phyloP scores from a whole-genome alignment of 2,113 vertebrate species.

The Pituophis catenifer region DNA sequence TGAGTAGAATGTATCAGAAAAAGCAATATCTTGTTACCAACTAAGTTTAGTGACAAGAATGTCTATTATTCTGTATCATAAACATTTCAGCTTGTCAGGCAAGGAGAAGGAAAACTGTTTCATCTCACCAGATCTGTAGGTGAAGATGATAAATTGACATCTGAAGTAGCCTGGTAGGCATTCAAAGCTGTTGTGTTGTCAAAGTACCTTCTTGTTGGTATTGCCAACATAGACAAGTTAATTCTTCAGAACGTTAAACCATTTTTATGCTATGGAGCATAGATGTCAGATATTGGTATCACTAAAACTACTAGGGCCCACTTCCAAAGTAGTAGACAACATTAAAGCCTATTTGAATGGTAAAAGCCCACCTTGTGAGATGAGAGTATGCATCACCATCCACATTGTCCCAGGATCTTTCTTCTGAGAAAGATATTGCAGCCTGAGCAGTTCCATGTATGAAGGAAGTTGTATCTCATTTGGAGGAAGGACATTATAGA shows the following conservation, averaged over 20 bases:
- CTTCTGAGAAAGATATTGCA: not conserved
- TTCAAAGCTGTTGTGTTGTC: not conserved
- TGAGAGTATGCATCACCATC: not conserved
- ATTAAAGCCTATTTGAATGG: not conserved
- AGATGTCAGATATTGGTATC: not conserved
- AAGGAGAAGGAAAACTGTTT: not conserved
- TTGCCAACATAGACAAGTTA: not conserved
- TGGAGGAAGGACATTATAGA: not conserved
- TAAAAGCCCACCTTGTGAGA: not conserved
- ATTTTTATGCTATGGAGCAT: not conserved
- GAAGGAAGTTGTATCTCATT: not conserved
- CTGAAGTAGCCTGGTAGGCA: not conserved
- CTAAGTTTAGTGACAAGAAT: slow-evolving; percentile 7
- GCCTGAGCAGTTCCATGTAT: not conserved
- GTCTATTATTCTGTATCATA: not conserved
- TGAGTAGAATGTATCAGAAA: not conserved
- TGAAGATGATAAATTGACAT: slow-evolving; percentile 14
- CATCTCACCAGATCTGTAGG: slow-evolving; percentile 8
- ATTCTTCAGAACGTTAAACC: not conserved
- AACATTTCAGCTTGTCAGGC: slow-evolving; percentile 11
- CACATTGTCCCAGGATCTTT: not conserved
- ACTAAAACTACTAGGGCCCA: not conserved
- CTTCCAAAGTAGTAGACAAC: not conserved
- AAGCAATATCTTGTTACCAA: slow-evolving; percentile 10
- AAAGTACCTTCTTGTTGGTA: not conserved